A percentile compares a stretch with the other conserved stretches of the same genome.
phyloP scores from a whole-genome alignment of 1,140 invertebrate genomes.

The Euborellia annulipes region DNA sequence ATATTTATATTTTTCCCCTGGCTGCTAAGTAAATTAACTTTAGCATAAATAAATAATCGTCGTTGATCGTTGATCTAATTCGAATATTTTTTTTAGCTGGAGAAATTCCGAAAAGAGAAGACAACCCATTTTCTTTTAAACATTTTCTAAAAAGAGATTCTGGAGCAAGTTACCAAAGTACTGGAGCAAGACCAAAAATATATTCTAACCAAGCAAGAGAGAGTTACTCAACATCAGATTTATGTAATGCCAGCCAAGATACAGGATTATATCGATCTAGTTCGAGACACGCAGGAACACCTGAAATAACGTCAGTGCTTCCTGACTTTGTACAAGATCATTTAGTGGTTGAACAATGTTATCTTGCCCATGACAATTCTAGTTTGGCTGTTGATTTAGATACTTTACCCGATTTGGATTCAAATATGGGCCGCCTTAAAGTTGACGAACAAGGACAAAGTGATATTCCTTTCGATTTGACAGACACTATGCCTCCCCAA shows the following conservation, averaged over 20 bases:
- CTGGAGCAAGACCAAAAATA: slow-evolving; percentile 38
- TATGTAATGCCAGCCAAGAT: neutral
- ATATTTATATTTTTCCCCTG: no score
- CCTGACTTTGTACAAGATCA: slow-evolving; percentile 46
- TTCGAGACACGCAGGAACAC: slow-evolving; percentile 10
- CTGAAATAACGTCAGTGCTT: slow-evolving; percentile 30
- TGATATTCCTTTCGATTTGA: slow-evolving; percentile 25
- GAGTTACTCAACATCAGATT: neutral
- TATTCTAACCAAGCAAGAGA: slow-evolving; percentile 19
- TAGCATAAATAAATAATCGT: no score
- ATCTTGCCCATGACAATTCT: slow-evolving; percentile 29
- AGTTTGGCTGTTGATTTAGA: slow-evolving; percentile 27
- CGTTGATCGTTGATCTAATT: no score
- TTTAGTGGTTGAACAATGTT: slow-evolving; percentile 40
- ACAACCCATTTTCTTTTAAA: slow-evolving; percentile 64
- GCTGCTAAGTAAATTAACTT: no score
- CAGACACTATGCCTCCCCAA: slow-evolving; percentile 19
- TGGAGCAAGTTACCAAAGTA: slow-evolving; percentile 28
- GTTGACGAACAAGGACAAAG: slow-evolving; percentile 6
- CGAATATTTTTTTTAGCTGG: slow-evolving; percentile 22
- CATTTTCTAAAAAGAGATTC: slow-evolving; percentile 50
- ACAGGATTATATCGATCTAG: slow-evolving; percentile 3
- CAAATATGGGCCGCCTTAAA: neutral
- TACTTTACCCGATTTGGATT: slow-evolving; percentile 33
- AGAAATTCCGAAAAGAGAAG: slow-evolving; percentile 38